Evolutionary conservation across 1,140 invertebrate genomes (phyloP).

Genomic region (Zaprionus taronus): DNA sequence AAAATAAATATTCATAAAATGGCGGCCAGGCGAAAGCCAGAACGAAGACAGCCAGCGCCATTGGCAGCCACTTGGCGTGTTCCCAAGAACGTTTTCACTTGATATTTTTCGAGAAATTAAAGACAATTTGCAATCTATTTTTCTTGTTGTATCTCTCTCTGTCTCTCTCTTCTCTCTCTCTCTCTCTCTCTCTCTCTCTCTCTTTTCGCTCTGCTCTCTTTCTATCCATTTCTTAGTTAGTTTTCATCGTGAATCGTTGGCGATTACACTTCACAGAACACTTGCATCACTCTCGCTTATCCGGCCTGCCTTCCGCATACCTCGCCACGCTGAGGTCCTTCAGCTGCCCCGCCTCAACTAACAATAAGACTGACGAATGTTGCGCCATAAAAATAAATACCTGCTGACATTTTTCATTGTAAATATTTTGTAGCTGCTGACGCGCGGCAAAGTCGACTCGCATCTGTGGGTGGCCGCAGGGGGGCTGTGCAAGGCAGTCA

Average conservation of each 20-base stretch:
- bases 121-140: too few species aligned
- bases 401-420: constrained; percentile 83
- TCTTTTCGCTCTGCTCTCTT: neutral
- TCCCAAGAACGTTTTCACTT: constrained; percentile 10
- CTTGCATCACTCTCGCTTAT: constrained; percentile 18
- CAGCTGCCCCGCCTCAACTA: constrained; percentile 56
- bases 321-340: constrained; percentile 2
- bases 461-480: constrained; percentile 48
- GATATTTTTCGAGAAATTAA: too few species aligned
- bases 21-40: constrained; percentile 40
- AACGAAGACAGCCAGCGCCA: constrained; percentile 14
- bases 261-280: constrained; percentile 31
- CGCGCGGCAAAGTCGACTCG: constrained; percentile 67
- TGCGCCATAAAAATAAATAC: constrained; percentile 81
- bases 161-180: neutral
- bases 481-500: neutral
- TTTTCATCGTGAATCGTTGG: constrained; percentile 12
- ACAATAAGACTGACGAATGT: constrained; percentile 83
- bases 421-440: constrained; percentile 82
- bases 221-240: neutral
- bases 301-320: neutral
- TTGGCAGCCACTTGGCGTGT: neutral
- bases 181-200: neutral
- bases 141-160: neutral
- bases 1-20: constrained; percentile 82